Evolutionary conservation across 2,797 vertebrate genomes (phyloP).

Genomic region (Hipposideros larvatus): DNA sequence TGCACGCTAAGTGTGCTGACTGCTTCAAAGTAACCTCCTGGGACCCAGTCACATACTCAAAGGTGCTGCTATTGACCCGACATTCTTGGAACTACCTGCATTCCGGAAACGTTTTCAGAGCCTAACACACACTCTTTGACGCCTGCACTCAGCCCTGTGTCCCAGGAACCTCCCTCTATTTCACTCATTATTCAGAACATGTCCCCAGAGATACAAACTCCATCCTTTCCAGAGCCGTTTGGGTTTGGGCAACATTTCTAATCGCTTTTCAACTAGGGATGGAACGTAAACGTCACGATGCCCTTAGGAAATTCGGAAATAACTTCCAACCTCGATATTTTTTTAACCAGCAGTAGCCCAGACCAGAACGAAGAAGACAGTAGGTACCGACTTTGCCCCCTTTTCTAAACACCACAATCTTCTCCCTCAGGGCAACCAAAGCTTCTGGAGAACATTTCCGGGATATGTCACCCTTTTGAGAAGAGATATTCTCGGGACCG

Average conservation of each 20-base stretch:
- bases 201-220: not conserved
- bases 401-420: not conserved
- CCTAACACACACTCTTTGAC: not conserved
- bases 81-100: not conserved
- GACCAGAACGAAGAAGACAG: not conserved
- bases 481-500: not conserved
- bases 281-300: not conserved
- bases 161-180: fast-evolving
- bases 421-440: too few species aligned
- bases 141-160: not conserved
- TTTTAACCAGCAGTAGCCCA: not conserved
- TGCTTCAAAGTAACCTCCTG: not conserved
- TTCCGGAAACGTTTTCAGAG: not conserved
- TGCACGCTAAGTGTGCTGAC: fast-evolving
- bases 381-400: fast-evolving
- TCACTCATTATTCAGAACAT: not conserved
- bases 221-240: not conserved
- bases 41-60: not conserved
- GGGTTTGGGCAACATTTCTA: not conserved
- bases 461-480: fast-evolving
- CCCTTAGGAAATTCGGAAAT: not conserved
- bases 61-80: too few species aligned
- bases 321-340: not conserved
- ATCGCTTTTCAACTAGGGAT: not conserved
- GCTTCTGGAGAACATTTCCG: too few species aligned